phyloP scores from a whole-genome alignment of 2,888 invertebrate genomes.

The Gari tellinella region DNA sequence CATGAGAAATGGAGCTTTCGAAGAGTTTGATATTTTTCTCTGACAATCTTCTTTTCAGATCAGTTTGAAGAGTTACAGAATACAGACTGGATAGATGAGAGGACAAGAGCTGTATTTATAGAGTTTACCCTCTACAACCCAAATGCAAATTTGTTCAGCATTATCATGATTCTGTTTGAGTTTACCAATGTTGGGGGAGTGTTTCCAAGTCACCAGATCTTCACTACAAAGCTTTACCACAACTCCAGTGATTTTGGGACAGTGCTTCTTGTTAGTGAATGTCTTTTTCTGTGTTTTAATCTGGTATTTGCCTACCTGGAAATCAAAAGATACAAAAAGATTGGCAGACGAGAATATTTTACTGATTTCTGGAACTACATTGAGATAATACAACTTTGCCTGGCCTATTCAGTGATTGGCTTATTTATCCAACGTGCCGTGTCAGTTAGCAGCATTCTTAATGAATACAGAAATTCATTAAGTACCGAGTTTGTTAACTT shows the following conservation, averaged over 20 bases:
- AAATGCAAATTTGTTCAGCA: conserved; percentile 68
- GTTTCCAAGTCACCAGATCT: conserved; percentile 64
- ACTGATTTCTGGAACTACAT: conserved; percentile 65
- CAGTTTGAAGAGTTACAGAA: conserved; percentile 41
- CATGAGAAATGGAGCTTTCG: too few species aligned
- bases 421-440: conserved; percentile 66
- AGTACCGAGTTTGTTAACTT: conserved; percentile 65
- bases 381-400: conserved; percentile 61
- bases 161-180: conserved; percentile 69
- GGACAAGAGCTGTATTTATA: conserved; percentile 66
- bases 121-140: conserved; percentile 72
- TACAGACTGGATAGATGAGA: conserved; percentile 68
- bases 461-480: conserved; percentile 42
- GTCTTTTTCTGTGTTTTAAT: conserved; percentile 61
- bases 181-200: conserved; percentile 62
- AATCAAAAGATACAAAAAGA: conserved; percentile 49
- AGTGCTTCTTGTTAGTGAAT: conserved; percentile 62
- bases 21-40: background rate
- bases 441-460: conserved; percentile 46
- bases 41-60: conserved; percentile 22
- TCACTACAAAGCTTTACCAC: conserved; percentile 64
- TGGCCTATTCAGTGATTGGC: conserved; percentile 63
- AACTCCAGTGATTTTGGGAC: conserved; percentile 60
- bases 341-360: conserved; percentile 60
- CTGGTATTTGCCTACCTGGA: conserved; percentile 62